Evolutionary conservation across 2,113 vertebrate genomes (phyloP).

Genomic region (Dolichotis patagonum): DNA sequence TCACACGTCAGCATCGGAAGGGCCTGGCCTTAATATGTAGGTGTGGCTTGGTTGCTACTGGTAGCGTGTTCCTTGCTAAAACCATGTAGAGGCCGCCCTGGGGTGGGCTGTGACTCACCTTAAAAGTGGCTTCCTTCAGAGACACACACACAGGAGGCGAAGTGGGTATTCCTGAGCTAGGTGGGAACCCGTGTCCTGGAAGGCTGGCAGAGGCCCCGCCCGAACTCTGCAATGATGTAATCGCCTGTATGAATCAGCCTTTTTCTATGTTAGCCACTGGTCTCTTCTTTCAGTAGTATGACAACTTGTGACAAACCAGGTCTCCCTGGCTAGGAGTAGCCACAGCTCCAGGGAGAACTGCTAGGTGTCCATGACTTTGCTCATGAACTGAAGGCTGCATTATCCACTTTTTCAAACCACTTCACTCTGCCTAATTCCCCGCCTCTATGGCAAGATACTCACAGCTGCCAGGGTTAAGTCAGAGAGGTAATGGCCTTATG

Average conservation of each 20-base stretch:
- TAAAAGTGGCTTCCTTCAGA: neutral
- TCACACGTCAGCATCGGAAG: neutral
- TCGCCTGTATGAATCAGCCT: neutral
- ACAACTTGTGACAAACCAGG: neutral
- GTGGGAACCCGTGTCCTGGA: neutral
- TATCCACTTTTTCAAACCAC: neutral
- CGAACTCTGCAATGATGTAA: neutral
- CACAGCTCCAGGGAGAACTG: neutral
- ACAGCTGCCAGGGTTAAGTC: neutral
- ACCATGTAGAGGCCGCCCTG: neutral
- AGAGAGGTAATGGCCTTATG: neutral
- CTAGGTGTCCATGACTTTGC: neutral
- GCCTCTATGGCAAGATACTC: neutral
- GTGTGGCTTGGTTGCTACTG: neutral
- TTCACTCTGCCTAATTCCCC: neutral
- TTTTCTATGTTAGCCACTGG: neutral
- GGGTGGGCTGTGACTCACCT: neutral
- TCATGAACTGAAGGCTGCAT: neutral
- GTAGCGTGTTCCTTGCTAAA: neutral
- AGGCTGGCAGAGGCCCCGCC: neutral
- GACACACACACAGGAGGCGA: neutral
- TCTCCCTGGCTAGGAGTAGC: neutral
- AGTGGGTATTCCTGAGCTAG: neutral
- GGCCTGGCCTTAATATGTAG: rapidly evolving
- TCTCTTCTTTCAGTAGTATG: neutral